Evolutionary conservation across 2,113 vertebrate genomes (phyloP), one percentile per base, ranked within the genome.

Genomic region (Sigmodon hispidus): DNA sequence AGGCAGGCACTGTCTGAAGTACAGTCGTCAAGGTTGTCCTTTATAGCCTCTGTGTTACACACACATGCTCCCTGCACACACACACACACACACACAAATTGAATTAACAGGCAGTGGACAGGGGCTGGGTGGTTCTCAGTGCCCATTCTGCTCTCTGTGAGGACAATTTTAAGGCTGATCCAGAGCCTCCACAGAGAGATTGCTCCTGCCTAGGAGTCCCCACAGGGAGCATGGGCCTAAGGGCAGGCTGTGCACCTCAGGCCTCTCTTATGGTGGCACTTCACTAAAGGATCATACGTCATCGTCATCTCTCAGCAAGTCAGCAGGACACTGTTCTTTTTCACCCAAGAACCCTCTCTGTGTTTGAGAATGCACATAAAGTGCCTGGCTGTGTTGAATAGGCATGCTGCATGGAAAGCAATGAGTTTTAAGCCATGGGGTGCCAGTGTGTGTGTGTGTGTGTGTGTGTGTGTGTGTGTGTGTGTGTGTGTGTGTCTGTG

Each of bases 281-380:
- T 15, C 57, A 3, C 6, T 40, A 55, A 16, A 73, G 57, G 61
- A 9, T 1, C 0, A 0, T 0, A 1, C 6, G 13, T 65, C n/a
- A 3, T 48, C 6, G 13, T 65, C n/a, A 3, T 48, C 22, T 70
- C 36, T 91, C 45, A 13, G 34, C 4, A 34, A 89, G 36, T 48
- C 5, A 21, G 9, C 10, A 34, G 43, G 34, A 57, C 1, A 5
- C 55, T 45, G 6, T 65, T 80, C 79, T 7, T 55, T 55, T 70
- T 59, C 31, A 43, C 6, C 15, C 1, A 52, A 69, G 15, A 48
- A 76, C 22, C 17, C 61, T 61, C 79, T 84, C 36, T n/a, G 40
- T n/a, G 4, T 36, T n/a, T 52, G 50, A 91, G 69, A 91, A 43
- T 48, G 34, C 43, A 92, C 73, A 57, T 11, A 67, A 69, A 69